Conservation (phyloP, 2,797 vertebrate species). For the Artibeus lituratus region DNA sequence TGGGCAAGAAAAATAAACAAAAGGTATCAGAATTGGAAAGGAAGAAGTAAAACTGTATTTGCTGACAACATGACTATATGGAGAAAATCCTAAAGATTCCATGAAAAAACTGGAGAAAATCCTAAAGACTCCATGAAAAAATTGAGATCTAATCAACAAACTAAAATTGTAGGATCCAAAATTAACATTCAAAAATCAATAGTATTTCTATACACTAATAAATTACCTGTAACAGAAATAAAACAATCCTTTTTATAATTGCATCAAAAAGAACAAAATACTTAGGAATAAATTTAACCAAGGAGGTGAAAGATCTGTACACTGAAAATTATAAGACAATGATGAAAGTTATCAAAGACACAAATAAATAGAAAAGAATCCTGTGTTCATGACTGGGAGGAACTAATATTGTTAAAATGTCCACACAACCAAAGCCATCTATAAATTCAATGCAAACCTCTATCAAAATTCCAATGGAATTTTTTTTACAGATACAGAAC, state of each 20-base stretch:
- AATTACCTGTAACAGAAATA: neutral
- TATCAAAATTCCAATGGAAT: neutral
- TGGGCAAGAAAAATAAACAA: neutral
- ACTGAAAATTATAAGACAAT: neutral
- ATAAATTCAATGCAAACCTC: neutral
- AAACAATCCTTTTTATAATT: neutral
- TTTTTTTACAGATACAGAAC: neutral
- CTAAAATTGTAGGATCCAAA: neutral
- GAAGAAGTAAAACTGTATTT: neutral
- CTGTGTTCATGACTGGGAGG: too few relatives aligned
- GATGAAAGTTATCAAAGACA: neutral
- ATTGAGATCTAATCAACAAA: neutral
- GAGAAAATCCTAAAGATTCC: neutral
- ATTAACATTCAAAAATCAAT: neutral
- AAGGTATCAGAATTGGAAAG: neutral
- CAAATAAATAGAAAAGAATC: neutral
- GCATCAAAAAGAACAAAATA: neutral
- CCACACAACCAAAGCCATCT: neutral
- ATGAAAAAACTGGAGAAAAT: neutral
- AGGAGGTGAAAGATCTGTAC: neutral
- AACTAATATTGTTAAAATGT: neutral
- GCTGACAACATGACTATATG: neutral
- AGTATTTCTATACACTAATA: neutral
- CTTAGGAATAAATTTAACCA: neutral
- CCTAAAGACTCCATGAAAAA: neutral